Evolutionary conservation across 30 jellyfish, hydroid and myxozoan species (phyloP).

Genomic region (Mastigias papua): DNA sequence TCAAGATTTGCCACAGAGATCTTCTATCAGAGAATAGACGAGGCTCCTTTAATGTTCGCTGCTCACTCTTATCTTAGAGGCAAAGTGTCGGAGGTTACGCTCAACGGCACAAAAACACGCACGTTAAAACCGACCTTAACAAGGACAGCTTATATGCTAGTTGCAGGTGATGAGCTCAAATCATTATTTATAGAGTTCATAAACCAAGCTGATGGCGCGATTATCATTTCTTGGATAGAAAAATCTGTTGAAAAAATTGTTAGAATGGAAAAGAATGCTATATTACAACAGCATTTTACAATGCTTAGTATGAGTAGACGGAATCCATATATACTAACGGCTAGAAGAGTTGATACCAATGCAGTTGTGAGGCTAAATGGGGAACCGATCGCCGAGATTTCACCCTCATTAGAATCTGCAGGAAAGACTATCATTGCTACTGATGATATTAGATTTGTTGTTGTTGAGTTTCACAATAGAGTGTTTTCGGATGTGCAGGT

Average conservation of each 20-base stretch:
- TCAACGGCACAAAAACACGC: not conserved
- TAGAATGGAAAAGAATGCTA: conserved; percentile 19
- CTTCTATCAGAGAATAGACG: conserved; percentile 38
- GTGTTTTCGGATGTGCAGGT: conserved; percentile 52
- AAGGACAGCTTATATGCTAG: not conserved
- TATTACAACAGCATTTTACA: not conserved
- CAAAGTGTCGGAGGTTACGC: not conserved
- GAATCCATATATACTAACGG: conserved; percentile 24
- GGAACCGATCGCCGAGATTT: not conserved
- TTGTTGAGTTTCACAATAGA: conserved; percentile 38
- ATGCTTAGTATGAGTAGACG: not conserved
- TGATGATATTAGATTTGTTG: conserved; percentile 33
- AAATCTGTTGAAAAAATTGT: not conserved
- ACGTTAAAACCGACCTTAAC: conserved; percentile 5
- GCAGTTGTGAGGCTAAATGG: conserved; percentile 33
- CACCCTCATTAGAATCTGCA: conserved; percentile 19
- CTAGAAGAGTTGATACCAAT: conserved; percentile 16
- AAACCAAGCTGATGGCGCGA: conserved; percentile 48
- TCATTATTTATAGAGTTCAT: conserved; percentile 13
- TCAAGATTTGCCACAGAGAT: conserved; percentile 3
- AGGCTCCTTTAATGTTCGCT: conserved; percentile 22
- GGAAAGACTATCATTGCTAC: conserved; percentile 22
- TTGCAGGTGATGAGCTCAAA: conserved; percentile 32
- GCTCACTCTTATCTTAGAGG: conserved; percentile 48
- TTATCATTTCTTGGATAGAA: conserved; percentile 46